phyloP scores from a whole-genome alignment of 2,888 invertebrate genomes.

The Caenorhabditis sp. region DNA sequence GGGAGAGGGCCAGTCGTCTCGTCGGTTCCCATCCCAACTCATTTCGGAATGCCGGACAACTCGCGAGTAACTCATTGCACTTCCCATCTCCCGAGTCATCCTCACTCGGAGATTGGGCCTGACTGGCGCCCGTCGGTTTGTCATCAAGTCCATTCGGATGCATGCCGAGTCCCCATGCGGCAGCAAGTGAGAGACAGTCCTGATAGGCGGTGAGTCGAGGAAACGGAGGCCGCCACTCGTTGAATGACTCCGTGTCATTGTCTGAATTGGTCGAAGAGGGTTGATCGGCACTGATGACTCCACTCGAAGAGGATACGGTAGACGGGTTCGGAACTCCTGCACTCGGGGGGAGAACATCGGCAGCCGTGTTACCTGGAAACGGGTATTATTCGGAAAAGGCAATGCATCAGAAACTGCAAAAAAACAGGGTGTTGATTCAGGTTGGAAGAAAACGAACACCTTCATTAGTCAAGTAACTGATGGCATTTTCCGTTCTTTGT shows the following conservation, averaged over 20 bases:
- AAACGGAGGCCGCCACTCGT: constrained; percentile 82
- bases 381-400: not conserved
- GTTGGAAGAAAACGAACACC: constrained; percentile 10
- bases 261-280: constrained; percentile 74
- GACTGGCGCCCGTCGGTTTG: constrained; percentile 76
- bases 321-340: constrained; percentile 49
- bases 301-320: constrained; percentile 18
- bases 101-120: constrained; percentile 79
- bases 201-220: constrained; percentile 81
- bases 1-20: constrained; percentile 78
- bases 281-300: constrained; percentile 64
- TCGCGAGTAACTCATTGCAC: constrained; percentile 80
- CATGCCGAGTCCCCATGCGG: constrained; percentile 80
- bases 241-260: constrained; percentile 67
- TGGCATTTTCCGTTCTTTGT: constrained; percentile 1
- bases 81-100: constrained; percentile 83
- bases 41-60: constrained; percentile 83
- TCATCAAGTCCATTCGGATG: constrained; percentile 70
- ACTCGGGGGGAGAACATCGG: constrained; percentile 67
- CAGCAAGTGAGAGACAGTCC: constrained; percentile 81
- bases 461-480: constrained; percentile 27
- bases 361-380: constrained; percentile 66
- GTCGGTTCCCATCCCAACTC: constrained; percentile 82
- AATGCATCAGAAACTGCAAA: constrained; percentile 7
- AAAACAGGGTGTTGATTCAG: constrained; percentile 11